phyloP scores from a whole-genome alignment of 2,113 vertebrate species.

The Nesoenas mayeri region DNA sequence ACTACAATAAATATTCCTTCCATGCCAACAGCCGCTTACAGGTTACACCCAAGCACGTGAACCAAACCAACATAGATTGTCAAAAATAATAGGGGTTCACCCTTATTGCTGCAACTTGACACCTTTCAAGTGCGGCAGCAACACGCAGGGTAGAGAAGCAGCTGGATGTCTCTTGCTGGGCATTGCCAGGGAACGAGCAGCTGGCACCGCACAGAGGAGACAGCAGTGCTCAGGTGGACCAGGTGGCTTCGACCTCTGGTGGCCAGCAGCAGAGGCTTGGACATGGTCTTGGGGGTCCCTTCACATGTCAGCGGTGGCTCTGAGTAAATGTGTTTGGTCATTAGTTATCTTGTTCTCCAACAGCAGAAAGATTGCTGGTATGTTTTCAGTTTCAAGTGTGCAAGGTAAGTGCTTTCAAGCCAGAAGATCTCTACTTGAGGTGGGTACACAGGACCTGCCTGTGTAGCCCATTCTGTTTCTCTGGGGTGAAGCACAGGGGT shows the following conservation, averaged over 20 bases:
- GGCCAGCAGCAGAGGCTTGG: not conserved
- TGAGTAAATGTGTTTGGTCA: not conserved
- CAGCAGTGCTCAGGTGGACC: not conserved
- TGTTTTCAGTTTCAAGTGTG: not conserved
- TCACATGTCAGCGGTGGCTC: not conserved
- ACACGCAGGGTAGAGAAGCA: not conserved
- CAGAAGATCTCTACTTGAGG: not conserved
- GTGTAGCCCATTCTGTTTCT: fast-evolving
- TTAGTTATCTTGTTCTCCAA: not conserved
- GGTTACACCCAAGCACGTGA: not conserved
- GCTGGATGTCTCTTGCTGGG: not conserved
- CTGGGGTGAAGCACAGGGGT: not conserved
- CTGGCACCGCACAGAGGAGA: not conserved
- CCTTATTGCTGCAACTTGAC: not conserved
- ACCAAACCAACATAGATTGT: not conserved
- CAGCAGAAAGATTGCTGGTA: not conserved
- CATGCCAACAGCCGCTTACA: not conserved
- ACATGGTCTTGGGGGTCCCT: not conserved
- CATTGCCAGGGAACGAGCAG: not conserved
- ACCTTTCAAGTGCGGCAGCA: not conserved
- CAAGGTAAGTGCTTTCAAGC: not conserved
- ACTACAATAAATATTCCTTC: not conserved
- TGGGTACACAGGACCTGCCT: not conserved
- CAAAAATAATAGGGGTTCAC: not conserved
- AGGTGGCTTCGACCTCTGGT: not conserved